Conservation (phyloP, 2,888 invertebrate species). For the Agonopterix heracliana region DNA sequence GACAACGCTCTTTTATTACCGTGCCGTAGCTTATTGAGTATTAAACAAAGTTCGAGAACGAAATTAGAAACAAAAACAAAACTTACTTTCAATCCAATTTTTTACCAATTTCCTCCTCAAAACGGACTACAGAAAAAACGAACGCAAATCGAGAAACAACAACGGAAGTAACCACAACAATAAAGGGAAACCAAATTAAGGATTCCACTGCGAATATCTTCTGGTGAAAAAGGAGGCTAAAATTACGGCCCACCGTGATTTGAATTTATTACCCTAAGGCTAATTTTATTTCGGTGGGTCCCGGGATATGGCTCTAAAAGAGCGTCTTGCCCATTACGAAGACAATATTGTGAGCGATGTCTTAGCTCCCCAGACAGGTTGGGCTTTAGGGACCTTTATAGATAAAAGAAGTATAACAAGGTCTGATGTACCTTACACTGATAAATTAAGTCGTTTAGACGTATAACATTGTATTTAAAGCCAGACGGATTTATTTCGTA, state of each 20-base stretch:
- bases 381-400: neutral
- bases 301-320: conserved; percentile 36
- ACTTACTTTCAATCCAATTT: too few species aligned
- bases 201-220: conserved; percentile 62
- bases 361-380: conserved; percentile 25
- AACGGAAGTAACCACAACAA: conserved; percentile 55
- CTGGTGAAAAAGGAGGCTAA: conserved; percentile 61
- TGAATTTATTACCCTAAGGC: conserved; percentile 69
- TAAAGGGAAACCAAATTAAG: conserved; percentile 67
- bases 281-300: conserved; percentile 64
- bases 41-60: too few species aligned
- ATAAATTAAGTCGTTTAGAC: too few species aligned
- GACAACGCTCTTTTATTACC: too few species aligned
- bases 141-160: conserved; percentile 48
- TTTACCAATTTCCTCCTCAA: too few species aligned
- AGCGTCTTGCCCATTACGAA: conserved; percentile 44
- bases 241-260: conserved; percentile 68
- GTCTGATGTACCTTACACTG: too few species aligned
- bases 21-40: too few species aligned
- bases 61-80: too few species aligned
- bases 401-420: too few species aligned
- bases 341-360: conserved; percentile 54
- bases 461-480: too few species aligned
- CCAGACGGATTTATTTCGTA: too few species aligned
- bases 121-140: neutral